phyloP scores from a whole-genome alignment of 2,888 invertebrate genomes.

The Brachypalpus laphriformis region DNA sequence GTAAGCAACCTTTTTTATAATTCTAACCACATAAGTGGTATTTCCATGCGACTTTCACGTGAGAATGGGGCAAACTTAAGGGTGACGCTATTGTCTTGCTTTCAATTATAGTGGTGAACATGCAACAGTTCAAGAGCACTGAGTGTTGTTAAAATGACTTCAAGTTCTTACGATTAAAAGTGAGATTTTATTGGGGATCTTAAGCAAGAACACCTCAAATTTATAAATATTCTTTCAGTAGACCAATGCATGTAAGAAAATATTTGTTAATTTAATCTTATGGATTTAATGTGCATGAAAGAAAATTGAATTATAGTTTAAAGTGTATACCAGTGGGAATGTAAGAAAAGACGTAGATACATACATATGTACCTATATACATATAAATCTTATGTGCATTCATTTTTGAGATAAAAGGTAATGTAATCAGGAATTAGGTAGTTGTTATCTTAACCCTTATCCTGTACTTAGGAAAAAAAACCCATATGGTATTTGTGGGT shows the following conservation, averaged over 20 bases:
- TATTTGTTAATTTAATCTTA: background rate
- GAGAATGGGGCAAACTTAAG: conserved; percentile 45
- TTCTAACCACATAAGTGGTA: conserved; percentile 42
- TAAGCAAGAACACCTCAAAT: background rate
- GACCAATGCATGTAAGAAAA: background rate
- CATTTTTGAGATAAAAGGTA: no score
- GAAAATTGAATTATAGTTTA: background rate
- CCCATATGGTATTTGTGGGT: no score
- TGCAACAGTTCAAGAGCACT: conserved; percentile 46
- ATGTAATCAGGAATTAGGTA: no score
- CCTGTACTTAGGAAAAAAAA: no score
- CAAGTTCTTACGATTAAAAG: conserved; percentile 42
- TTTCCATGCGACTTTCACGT: conserved; percentile 34
- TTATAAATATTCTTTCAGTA: background rate
- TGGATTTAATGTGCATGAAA: background rate
- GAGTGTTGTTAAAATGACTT: conserved; percentile 49
- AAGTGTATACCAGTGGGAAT: background rate
- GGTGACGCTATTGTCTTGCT: conserved; percentile 51
- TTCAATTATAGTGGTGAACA: conserved; percentile 55
- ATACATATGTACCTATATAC: no score
- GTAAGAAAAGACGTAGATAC: no score
- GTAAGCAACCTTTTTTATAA: conserved; percentile 28
- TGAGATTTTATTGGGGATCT: conserved; percentile 16
- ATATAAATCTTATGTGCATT: no score
- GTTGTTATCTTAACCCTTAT: no score